These are phyloP conservation scores for Diuraphis noxia DNA, from an alignment of 1,140 invertebrate genomes.

Conservation along the genomic window DNA sequence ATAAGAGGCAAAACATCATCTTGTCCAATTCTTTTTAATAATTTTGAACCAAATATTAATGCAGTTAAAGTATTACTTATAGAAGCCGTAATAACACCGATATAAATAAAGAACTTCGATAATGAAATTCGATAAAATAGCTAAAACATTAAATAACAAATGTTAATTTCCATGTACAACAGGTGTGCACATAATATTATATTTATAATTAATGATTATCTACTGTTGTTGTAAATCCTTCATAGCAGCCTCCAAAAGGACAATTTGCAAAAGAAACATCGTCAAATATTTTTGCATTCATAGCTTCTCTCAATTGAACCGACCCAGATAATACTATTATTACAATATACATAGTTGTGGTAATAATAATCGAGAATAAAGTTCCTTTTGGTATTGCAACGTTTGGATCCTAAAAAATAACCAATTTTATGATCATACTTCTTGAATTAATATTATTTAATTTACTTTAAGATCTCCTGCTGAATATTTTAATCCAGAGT, in stretches of 20 bases:
- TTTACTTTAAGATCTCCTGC: constrained; percentile 89
- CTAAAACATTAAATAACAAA: constrained; percentile 60
- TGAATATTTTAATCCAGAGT: constrained; percentile 98
- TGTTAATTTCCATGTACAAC: not conserved
- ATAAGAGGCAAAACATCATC: constrained; percentile 94
- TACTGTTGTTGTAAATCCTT: not conserved
- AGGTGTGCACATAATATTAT: not conserved
- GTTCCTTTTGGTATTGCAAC: constrained; percentile 72
- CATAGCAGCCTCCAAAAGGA: not conserved
- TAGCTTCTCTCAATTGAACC: constrained; percentile 79
- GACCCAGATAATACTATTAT: constrained; percentile 83
- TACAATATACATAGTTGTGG: constrained; percentile 78
- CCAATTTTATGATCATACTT: not conserved
- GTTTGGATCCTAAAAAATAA: not conserved
- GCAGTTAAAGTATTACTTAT: constrained; percentile 94
- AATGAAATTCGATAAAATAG: constrained; percentile 90
- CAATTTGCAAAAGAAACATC: not conserved
- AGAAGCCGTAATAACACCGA: constrained; percentile 96
- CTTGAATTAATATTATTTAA: not conserved
- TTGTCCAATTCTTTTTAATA: constrained; percentile 89
- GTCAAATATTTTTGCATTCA: constrained; percentile 65
- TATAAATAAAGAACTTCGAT: constrained; percentile 88
- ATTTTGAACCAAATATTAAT: constrained; percentile 86
- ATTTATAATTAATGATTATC: not conserved
- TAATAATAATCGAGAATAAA: constrained; percentile 74